Percentiles rank a stretch among this genome's conserved stretches.
These are phyloP conservation scores for Choreutis nemorana DNA, from an alignment of 2,888 invertebrate genomes.

Conservation along the genomic window DNA sequence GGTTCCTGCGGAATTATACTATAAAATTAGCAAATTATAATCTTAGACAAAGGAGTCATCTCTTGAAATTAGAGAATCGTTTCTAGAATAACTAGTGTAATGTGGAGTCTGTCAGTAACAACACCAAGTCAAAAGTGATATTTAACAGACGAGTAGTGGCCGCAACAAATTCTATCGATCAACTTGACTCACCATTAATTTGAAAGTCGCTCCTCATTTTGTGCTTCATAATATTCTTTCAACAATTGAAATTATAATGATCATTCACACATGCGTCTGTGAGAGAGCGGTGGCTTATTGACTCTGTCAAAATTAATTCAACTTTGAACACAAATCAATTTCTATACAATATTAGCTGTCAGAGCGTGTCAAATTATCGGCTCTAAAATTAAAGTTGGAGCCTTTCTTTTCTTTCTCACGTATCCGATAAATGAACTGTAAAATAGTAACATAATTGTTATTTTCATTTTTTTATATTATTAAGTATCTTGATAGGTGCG, in stretches of 20 bases:
- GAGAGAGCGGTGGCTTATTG: constrained; percentile 58
- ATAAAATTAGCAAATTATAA: no score
- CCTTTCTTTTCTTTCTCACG: constrained; percentile 44
- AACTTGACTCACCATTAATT: no score
- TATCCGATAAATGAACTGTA: constrained; percentile 34
- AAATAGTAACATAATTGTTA: no score
- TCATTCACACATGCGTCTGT: constrained; percentile 13
- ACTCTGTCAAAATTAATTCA: constrained; percentile 63
- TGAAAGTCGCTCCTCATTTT: neutral
- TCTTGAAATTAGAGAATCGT: no score
- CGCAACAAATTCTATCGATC: no score
- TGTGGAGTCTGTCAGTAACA: no score
- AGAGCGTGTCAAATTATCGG: constrained; percentile 54
- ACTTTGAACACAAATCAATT: constrained; percentile 65
- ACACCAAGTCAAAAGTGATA: no score
- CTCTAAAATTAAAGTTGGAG: constrained; percentile 48
- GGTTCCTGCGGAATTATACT: no score
- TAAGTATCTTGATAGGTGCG: no score
- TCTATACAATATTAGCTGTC: constrained; percentile 59
- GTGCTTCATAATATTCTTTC: constrained; percentile 8
- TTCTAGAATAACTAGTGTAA: no score
- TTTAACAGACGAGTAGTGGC: no score
- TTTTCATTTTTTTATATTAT: constrained; percentile 18
- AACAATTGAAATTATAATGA: constrained; percentile 9
- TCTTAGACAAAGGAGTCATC: no score